Evolutionary conservation across 2,797 vertebrate genomes (phyloP).

Genomic region (Ctenopoma multispine): DNA sequence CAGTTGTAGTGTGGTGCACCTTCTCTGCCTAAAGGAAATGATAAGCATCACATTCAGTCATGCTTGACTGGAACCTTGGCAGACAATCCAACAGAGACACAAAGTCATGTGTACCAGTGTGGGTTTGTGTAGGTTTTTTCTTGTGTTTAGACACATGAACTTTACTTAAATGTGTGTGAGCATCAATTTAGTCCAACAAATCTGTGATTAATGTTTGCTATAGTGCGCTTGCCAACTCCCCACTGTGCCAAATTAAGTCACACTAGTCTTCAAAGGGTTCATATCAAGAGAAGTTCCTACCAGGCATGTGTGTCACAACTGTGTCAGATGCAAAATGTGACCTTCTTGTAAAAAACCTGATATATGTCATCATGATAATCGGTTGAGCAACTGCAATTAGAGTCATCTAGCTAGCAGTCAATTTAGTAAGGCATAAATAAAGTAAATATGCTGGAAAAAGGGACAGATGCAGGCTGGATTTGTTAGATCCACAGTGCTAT

Average conservation of each 20-base stretch:
- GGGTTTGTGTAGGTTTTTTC: too few species aligned
- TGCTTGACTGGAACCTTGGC: constrained; percentile 42
- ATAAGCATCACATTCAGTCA: constrained; percentile 61
- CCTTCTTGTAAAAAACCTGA: constrained; percentile 45
- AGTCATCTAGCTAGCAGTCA: constrained; percentile 44
- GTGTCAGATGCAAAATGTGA: constrained; percentile 30
- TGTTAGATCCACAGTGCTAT: constrained; percentile 31
- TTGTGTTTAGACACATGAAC: constrained; percentile 21
- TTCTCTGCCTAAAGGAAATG: constrained; percentile 65
- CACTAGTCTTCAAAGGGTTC: constrained; percentile 39
- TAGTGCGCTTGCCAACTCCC: constrained; percentile 29
- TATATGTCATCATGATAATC: constrained; percentile 34
- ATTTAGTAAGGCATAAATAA: constrained; percentile 42
- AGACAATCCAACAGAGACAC: constrained; percentile 39
- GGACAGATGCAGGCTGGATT: constrained; percentile 34
- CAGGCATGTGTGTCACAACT: constrained; percentile 19
- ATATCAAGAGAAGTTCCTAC: constrained; percentile 10
- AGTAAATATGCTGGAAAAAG: constrained; percentile 29
- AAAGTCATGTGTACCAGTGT: neutral
- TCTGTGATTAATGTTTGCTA: constrained; percentile 18
- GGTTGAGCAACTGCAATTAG: constrained; percentile 19
- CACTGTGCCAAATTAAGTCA: constrained; percentile 35
- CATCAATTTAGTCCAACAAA: constrained; percentile 27
- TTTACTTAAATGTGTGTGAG: constrained; percentile 2
- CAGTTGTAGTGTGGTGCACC: constrained; percentile 47